Base-by-base conservation (phyloP, 2,888 invertebrate genomes). In the Napeogenes sylphis region DNA sequence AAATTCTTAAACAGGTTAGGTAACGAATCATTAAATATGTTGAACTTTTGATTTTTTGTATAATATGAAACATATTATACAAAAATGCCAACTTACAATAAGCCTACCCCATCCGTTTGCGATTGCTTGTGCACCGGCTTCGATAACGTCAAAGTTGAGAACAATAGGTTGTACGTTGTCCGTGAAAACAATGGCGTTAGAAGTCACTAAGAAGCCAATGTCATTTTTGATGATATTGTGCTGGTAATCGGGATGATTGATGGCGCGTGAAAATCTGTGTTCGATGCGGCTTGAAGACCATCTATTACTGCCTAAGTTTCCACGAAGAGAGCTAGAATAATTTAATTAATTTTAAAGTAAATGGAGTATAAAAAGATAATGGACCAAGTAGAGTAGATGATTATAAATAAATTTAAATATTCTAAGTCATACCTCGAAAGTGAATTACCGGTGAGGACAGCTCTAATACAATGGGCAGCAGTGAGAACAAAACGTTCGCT, bases 171-270 rank as follows among this genome's bases (percentile, higher is more conserved):
- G 58, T 0, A 4, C 76, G 2, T 62, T 56, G 42, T 51, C 69
- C 46, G 59, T 63, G 14, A 73, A 45, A 0, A 53, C 63, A 1
- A 77, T 64, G 32, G 68, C 56, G 4, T 54, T 1, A 4, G 58
- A 21, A 53, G 76, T 73, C 51, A 71, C 58, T 14, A 78, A 70
- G 4, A 77, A 6, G 0, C 74, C 77, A 42, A 79, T 73, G 69
- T 80, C 79, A 66, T 79, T 77, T 66, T 78, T 79, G 65, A 78
- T 74, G 14, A 21, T 59, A 33, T 32, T 3, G 0, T 64, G 33
- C 1, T 81, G 67, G 75, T 86, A 88, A 72, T 82, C 62, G 2
- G 74, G 73, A 70, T 89, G 87, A 35, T 79, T 83, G 8, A 83
- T 76, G 75, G 81, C 80, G 47, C 84, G 76, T 0, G 71, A 47